Percentiles rank a stretch among this genome's conserved stretches.
These are phyloP conservation scores for Puntigrus tetrazona DNA, from an alignment of 2,113 vertebrate species.

Conservation along the genomic window DNA sequence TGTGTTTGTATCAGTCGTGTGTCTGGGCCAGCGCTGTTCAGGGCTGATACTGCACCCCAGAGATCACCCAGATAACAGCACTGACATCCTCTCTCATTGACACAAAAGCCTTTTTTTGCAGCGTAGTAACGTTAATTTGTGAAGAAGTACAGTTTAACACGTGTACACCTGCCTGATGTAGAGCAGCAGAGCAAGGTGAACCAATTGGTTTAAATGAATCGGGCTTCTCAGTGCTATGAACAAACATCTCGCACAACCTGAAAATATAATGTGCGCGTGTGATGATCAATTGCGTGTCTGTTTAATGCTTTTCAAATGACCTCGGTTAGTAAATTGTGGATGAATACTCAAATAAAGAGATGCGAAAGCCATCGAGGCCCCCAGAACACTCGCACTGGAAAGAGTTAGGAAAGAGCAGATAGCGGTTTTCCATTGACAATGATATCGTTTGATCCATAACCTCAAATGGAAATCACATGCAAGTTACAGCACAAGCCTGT, in stretches of 20 bases:
- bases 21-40: constrained; percentile 38
- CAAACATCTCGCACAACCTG: not conserved
- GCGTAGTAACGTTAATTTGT: too few relatives aligned
- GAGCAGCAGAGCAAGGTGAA: not conserved
- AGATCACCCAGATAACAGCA: constrained; percentile 61
- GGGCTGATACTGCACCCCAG: constrained; percentile 55
- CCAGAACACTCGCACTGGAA: not conserved
- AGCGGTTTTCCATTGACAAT: constrained; percentile 2
- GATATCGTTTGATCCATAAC: constrained; percentile 39
- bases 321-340: not conserved
- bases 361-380: not conserved
- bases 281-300: not conserved
- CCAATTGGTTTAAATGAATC: not conserved
- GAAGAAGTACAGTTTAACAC: not conserved
- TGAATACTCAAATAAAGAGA: not conserved
- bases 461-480: constrained; percentile 46
- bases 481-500: constrained; percentile 57
- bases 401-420: constrained; percentile 15
- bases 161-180: not conserved
- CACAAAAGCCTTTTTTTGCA: too few relatives aligned
- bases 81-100: constrained; percentile 53
- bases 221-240: not conserved
- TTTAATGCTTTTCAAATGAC: not conserved
- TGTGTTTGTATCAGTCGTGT: constrained; percentile 58
- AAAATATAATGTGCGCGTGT: not conserved